Evolutionary conservation across 2,113 vertebrate genomes (phyloP), one percentile per base, ranked within the genome.

Genomic region (Clarias magur): DNA sequence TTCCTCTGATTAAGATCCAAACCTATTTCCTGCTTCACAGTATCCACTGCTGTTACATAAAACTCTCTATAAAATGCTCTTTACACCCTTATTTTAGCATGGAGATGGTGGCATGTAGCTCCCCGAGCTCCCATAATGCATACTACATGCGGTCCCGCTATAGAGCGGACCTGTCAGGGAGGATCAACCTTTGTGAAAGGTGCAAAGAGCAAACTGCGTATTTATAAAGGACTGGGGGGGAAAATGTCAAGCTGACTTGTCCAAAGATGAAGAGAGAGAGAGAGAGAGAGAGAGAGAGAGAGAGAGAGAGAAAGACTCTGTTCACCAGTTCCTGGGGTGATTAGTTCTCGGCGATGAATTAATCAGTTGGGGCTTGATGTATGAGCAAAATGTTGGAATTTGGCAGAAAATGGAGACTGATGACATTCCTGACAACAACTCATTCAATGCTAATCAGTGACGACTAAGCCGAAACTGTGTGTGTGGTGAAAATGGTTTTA

Each of bases 1-100:
- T 83, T 78, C 60, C 13, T 83, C 81, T 62, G 81, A 87, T 87
- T 76, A 87, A 87, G 72, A 87, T 87, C 63, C 53, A 68, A 78
- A 59, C 38, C 80, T 48, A 82, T 87, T 87, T 73, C 72, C 42
- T 56, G 38, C 30, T 62, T 54, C 17, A 67, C 59, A 87, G 80
- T 25, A 73, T 83, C 68, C 21, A 82, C 56, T 67, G 56, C n/a
- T 57, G 48, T 75, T 73, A 48, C 42, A 87, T 87, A 87, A 87
- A 87, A 30, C 68, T 53, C 59, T 68, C 75, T 79, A 56, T 85
- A 79, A 86, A 80, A 80, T 57, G 63, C 62, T 68, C 42, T 86
- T 67, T 62, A 48, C 53, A 53, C 16, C 21, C 34, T 86, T 75
- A 63, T 63, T 78, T 57, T 53, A 27, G 25, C 23, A 30, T 54